Base-by-base conservation (phyloP, 2,888 invertebrate species). In the Hirtodrosophila duncani region DNA sequence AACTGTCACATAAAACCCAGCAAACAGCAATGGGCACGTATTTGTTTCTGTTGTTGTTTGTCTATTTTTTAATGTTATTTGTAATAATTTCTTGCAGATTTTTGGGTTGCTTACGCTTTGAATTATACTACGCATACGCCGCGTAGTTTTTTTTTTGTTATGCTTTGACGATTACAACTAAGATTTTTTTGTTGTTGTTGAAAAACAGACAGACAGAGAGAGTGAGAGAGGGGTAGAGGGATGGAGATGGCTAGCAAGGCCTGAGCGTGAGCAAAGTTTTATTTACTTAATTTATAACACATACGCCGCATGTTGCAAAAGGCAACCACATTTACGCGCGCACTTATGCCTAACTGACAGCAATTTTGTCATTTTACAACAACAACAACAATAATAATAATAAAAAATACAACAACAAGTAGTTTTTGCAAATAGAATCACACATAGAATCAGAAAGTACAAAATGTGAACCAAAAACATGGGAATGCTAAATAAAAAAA, bases 231-330 rank as follows among this genome's bases (percentile, higher is more conserved):
- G n/a, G n/a, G n/a, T n/a, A n/a, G n/a, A n/a, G n/a, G n/a, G n/a
- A n/a, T n/a, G n/a, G n/a, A n/a, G n/a, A n/a, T n/a, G n/a, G n/a
- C n/a, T n/a, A n/a, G n/a, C n/a, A n/a, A n/a, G n/a, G n/a, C n/a
- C n/a, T n/a, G n/a, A n/a, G n/a, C n/a, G n/a, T n/a, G n/a, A n/a
- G n/a, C n/a, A n/a, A n/a, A n/a, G n/a, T n/a, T 23, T 17, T 31
- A 31, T 23, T 14, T 18, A 14, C 31, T 30, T 16, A 14, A 16
- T 21, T 41, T 38, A 57, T 48, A 30, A 58, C 67, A 57, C 60
- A 71, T 74, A 71, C 79, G 68, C 79, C 71, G 62, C 58, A 63
- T 78, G 56, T 50, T 58, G 43, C 48, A 34, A 33, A 39, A 21
- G 51, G 33, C 26, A 7, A 17, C 17, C 9, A 10, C 31, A 50